phyloP scores from a whole-genome alignment of 1,140 invertebrate species.

The Solen grandis region DNA sequence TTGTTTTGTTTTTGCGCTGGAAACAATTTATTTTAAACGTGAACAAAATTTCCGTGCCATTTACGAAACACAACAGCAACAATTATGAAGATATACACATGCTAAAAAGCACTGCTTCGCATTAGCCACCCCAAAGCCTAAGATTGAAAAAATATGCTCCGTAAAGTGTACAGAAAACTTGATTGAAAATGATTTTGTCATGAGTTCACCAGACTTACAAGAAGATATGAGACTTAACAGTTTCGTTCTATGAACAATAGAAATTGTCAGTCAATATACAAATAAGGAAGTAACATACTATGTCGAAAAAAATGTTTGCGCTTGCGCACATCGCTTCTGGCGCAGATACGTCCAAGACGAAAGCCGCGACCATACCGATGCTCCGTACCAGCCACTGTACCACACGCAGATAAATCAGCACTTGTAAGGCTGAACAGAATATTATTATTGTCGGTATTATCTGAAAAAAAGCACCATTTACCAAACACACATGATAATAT shows the following conservation, averaged over 20 bases:
- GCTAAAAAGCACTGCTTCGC: too few relatives aligned
- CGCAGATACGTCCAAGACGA: conserved; percentile 12
- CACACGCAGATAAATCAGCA: not conserved
- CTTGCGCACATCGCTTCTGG: conserved; percentile 15
- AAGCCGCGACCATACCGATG: not conserved
- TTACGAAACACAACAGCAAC: too few relatives aligned
- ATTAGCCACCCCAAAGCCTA: too few relatives aligned
- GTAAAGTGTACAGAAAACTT: not conserved
- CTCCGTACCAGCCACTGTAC: conserved; percentile 2
- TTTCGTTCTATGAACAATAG: too few relatives aligned
- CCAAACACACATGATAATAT: too few relatives aligned
- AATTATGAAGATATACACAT: too few relatives aligned
- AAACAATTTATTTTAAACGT: too few relatives aligned
- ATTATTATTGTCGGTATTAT: not conserved
- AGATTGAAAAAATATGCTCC: too few relatives aligned
- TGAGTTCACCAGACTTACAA: not conserved
- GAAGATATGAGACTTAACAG: too few relatives aligned
- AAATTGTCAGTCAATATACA: too few relatives aligned
- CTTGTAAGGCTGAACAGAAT: conserved; percentile 11
- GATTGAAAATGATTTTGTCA: not conserved
- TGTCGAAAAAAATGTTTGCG: conserved; percentile 13
- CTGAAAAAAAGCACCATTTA: conserved; percentile 1
- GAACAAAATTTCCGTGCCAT: too few relatives aligned
- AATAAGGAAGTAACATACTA: not conserved
- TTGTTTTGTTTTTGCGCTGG: too few relatives aligned